Percentiles rank a stretch among this genome's conserved stretches.
Evolutionary conservation across 2,113 vertebrate genomes (phyloP).

Genomic region (Elanus axillaris): DNA sequence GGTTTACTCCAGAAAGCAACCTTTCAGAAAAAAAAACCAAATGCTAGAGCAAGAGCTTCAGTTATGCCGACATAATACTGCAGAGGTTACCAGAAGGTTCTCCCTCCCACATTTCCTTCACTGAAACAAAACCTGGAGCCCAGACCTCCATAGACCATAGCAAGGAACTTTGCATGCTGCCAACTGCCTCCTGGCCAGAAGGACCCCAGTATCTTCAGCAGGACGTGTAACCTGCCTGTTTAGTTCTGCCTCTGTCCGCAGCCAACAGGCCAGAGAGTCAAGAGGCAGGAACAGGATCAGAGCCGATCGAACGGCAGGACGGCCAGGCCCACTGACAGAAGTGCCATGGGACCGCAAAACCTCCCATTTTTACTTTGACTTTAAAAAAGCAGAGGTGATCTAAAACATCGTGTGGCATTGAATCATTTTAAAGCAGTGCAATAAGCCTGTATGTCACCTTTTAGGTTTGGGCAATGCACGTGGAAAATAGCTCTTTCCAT

Average conservation of each 20-base stretch:
- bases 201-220: rapidly evolving
- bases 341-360: rapidly evolving
- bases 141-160: rapidly evolving
- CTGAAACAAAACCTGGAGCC: background rate
- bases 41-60: too few species aligned
- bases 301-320: background rate
- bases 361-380: background rate
- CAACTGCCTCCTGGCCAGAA: background rate
- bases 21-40: rapidly evolving
- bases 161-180: rapidly evolving
- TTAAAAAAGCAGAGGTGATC: background rate
- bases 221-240: rapidly evolving
- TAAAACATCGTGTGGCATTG: rapidly evolving
- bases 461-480: background rate
- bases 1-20: background rate
- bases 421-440: background rate
- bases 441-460: background rate
- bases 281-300: background rate
- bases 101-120: too few species aligned
- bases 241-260: rapidly evolving
- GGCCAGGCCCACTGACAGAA: too few species aligned
- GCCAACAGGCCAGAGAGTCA: too few species aligned
- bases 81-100: background rate
- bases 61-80: rapidly evolving
- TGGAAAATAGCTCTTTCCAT: background rate